A percentile compares a stretch with the other conserved stretches of the same genome.
These are phyloP conservation scores for Drosophila pseudoananassae DNA, from an alignment of 1,140 invertebrate genomes.

Conservation along the genomic window DNA sequence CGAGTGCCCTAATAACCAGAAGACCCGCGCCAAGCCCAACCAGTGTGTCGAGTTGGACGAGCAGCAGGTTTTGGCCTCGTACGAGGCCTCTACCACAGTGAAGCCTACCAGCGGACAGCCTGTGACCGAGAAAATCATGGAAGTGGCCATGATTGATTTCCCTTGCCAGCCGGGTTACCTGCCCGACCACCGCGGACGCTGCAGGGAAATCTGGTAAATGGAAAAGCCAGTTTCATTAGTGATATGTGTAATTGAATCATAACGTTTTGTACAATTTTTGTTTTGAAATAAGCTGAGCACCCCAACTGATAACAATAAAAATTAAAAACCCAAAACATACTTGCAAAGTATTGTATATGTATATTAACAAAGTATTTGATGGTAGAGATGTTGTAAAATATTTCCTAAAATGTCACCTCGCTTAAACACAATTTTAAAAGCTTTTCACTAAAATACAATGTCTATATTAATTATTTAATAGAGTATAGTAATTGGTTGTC, in stretches of 20 bases:
- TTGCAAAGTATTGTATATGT: too few species aligned
- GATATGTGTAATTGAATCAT: constrained; percentile 14
- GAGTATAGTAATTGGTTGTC: too few species aligned
- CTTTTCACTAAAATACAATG: too few species aligned
- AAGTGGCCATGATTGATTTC: constrained; percentile 80
- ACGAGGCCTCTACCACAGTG: constrained; percentile 12
- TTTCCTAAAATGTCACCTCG: too few species aligned
- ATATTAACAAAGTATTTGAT: too few species aligned
- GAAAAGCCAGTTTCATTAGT: background rate
- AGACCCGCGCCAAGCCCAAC: constrained; percentile 40
- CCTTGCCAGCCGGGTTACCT: constrained; percentile 79
- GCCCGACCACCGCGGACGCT: constrained; percentile 74
- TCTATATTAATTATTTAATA: too few species aligned
- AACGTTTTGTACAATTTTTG: constrained; percentile 26
- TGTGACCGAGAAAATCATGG: constrained; percentile 51
- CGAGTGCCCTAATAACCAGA: constrained; percentile 57
- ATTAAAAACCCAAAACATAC: background rate
- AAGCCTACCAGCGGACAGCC: background rate
- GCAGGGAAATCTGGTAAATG: constrained; percentile 74
- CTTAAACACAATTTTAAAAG: too few species aligned
- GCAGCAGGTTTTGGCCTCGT: constrained; percentile 34
- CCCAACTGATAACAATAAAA: constrained; percentile 37
- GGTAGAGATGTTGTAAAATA: too few species aligned
- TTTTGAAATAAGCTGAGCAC: constrained; percentile 14
- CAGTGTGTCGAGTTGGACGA: constrained; percentile 71